Evolutionary conservation across 2,888 invertebrate species (phyloP).

Genomic region (Tenthredo scrophulariae): DNA sequence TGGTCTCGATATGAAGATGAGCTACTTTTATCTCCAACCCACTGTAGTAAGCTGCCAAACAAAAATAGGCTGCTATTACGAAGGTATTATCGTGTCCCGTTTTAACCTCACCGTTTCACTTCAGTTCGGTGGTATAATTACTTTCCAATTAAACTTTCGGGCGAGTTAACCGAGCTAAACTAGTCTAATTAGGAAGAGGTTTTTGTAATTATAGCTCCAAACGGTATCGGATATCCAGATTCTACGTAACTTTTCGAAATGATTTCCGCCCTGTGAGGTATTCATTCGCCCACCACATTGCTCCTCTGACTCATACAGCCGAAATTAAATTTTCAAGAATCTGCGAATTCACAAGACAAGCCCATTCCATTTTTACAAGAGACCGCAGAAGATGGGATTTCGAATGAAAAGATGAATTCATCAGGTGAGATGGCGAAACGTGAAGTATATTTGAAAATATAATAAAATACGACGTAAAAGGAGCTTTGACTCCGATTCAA

Average conservation of each 20-base stretch:
- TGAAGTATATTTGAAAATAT: constrained; percentile 16
- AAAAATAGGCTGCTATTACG: neutral
- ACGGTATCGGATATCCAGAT: neutral
- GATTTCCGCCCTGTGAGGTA: neutral
- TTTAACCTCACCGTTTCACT: neutral
- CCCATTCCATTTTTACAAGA: neutral
- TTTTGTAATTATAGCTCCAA: neutral
- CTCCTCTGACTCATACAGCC: neutral
- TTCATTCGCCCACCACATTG: neutral
- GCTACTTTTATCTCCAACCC: neutral
- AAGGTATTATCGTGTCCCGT: neutral
- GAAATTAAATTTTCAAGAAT: neutral
- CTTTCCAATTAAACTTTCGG: neutral
- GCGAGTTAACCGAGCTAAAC: neutral
- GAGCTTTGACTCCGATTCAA: neutral
- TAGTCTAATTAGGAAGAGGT: neutral
- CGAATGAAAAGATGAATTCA: constrained; percentile 25
- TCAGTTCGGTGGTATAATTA: constrained; percentile 20
- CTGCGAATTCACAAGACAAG: neutral
- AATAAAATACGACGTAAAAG: constrained; percentile 24
- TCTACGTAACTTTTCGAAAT: neutral
- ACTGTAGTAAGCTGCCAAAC: neutral
- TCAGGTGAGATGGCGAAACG: neutral
- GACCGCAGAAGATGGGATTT: neutral
- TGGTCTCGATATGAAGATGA: neutral